phyloP scores from a whole-genome alignment of 2,888 invertebrate species.

The Yponomeuta cagnagella region DNA sequence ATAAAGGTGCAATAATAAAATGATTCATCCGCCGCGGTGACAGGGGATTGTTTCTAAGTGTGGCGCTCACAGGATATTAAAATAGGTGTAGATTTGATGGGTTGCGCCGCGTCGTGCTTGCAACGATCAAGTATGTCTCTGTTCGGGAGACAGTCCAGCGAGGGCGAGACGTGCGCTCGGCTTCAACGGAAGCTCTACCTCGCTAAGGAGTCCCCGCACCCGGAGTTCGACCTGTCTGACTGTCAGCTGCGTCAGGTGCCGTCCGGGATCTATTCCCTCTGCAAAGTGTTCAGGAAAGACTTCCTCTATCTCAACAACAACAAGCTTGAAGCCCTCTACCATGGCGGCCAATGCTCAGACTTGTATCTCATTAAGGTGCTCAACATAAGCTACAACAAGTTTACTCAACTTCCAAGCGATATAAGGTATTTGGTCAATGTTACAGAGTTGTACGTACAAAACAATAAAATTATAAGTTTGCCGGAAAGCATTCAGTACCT shows the following conservation, averaged over 20 bases:
- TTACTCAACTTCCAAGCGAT: slow-evolving; percentile 78
- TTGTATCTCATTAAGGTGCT: slow-evolving; percentile 79
- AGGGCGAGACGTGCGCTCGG: slow-evolving; percentile 43
- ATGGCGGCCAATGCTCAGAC: slow-evolving; percentile 84
- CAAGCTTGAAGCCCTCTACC: slow-evolving; percentile 79
- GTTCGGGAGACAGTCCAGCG: slow-evolving; percentile 50
- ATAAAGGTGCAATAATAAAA: too few relatives aligned
- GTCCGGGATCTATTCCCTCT: slow-evolving; percentile 85
- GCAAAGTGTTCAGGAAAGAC: slow-evolving; percentile 88
- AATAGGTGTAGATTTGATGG: slow-evolving; percentile 45
- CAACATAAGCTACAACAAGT: slow-evolving; percentile 80
- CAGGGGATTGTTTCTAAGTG: neutral
- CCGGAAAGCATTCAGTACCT: slow-evolving; percentile 81
- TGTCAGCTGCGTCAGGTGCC: slow-evolving; percentile 85
- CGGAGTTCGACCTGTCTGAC: slow-evolving; percentile 86
- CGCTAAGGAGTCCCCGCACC: slow-evolving; percentile 85
- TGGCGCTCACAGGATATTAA: neutral
- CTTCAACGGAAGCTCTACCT: slow-evolving; percentile 65
- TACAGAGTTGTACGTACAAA: slow-evolving; percentile 83
- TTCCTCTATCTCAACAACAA: slow-evolving; percentile 80
- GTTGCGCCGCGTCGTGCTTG: slow-evolving; percentile 63
- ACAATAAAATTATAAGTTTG: slow-evolving; percentile 81
- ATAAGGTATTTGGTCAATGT: slow-evolving; percentile 80
- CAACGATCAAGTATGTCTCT: slow-evolving; percentile 59
- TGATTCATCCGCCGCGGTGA: too few relatives aligned